These are phyloP conservation scores for Metaphire vulgaris DNA, from an alignment of 1,140 invertebrate species.

Conservation along the genomic window DNA sequence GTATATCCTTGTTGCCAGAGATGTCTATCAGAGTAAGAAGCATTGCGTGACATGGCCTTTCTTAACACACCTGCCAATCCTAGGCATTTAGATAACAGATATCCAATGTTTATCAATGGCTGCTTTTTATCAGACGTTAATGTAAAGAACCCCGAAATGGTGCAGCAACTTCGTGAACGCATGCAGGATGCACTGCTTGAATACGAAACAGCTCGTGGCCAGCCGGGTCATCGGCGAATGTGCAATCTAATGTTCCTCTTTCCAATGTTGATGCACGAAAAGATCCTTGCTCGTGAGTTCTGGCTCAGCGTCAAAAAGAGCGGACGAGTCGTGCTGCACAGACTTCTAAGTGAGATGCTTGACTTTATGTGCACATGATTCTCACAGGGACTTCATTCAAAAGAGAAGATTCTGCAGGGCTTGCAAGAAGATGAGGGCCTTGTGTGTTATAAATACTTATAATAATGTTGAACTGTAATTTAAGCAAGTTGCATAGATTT, in stretches of 20 bases:
- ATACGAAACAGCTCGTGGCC: conserved; percentile 66
- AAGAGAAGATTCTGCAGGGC: too few relatives aligned
- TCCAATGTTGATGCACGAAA: conserved; percentile 75
- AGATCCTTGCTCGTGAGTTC: conserved; percentile 76
- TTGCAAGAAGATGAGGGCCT: too few relatives aligned
- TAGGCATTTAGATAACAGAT: too few relatives aligned
- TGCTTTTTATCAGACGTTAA: conserved; percentile 37
- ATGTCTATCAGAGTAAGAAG: too few relatives aligned
- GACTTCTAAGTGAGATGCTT: conserved; percentile 93
- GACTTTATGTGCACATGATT: conserved; percentile 57
- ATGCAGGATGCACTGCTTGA: conserved; percentile 79
- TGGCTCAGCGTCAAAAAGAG: conserved; percentile 82
- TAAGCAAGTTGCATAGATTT: too few relatives aligned
- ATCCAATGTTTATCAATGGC: too few relatives aligned
- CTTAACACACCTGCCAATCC: too few relatives aligned
- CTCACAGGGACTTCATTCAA: too few relatives aligned
- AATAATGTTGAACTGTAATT: too few relatives aligned
- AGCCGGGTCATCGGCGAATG: conserved; percentile 60
- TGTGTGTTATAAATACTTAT: too few relatives aligned
- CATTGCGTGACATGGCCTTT: too few relatives aligned
- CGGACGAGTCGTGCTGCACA: conserved; percentile 86
- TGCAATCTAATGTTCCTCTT: conserved; percentile 81
- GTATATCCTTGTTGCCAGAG: too few relatives aligned
- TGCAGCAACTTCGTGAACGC: conserved; percentile 77
- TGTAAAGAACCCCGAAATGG: conserved; percentile 72